Evolutionary conservation across 2,113 vertebrate species (phyloP).

Genomic region (Gobius niger): DNA sequence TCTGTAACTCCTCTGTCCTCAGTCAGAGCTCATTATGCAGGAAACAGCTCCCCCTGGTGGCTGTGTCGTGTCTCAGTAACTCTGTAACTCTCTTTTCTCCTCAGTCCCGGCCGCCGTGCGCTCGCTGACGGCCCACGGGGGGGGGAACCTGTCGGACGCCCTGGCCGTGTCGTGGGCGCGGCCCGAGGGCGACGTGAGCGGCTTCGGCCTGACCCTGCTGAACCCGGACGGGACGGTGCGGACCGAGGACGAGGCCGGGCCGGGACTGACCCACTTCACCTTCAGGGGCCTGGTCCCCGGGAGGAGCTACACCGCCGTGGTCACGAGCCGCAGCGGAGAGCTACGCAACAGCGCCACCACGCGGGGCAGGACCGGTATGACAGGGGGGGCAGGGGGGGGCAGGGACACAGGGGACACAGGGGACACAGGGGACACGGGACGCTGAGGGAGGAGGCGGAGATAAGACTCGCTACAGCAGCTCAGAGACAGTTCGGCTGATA

Average conservation of each 20-base stretch:
- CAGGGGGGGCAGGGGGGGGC: background rate
- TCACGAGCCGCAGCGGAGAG: slow-evolving; percentile 86
- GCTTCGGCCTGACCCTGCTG: slow-evolving; percentile 86
- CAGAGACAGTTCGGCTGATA: no score
- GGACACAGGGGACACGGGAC: no score
- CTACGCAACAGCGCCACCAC: slow-evolving; percentile 79
- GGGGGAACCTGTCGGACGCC: slow-evolving; percentile 80
- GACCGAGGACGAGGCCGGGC: slow-evolving; percentile 62
- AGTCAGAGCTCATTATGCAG: no score
- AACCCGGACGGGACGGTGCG: slow-evolving; percentile 82
- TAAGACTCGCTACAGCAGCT: no score
- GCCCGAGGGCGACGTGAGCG: slow-evolving; percentile 84
- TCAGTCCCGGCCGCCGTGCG: slow-evolving; percentile 87
- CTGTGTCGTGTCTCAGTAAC: no score
- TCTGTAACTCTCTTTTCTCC: background rate
- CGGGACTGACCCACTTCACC: slow-evolving; percentile 70
- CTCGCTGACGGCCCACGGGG: slow-evolving; percentile 78
- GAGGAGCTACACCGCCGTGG: slow-evolving; percentile 81
- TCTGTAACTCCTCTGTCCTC: no score
- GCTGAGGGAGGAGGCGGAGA: no score
- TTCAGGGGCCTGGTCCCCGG: slow-evolving; percentile 85
- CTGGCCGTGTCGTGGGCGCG: slow-evolving; percentile 84
- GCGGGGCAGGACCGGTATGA: slow-evolving; percentile 85
- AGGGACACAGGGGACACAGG: no score
- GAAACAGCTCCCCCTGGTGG: no score